Evolutionary conservation across 2,888 invertebrate species (phyloP).

Genomic region (Drosophila kanekoi): DNA sequence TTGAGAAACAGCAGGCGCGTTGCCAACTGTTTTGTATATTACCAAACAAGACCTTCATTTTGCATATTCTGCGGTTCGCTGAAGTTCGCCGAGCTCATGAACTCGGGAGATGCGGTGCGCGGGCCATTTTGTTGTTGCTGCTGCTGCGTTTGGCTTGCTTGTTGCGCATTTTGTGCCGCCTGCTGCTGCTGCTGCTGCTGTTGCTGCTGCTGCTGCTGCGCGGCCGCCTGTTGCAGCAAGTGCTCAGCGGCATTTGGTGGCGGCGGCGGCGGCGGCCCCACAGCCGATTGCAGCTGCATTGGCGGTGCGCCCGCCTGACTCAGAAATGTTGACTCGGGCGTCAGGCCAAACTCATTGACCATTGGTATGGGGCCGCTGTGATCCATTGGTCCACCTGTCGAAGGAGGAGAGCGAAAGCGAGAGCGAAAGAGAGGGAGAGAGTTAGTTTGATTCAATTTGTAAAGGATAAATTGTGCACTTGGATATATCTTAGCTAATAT

Average conservation of each 20-base stretch:
- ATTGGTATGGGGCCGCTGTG: constrained; percentile 89
- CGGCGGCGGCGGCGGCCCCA: constrained; percentile 85
- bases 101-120: constrained; percentile 91
- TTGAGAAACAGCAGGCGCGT: constrained; percentile 83
- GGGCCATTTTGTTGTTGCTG: constrained; percentile 86
- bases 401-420: constrained; percentile 1
- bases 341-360: constrained; percentile 92
- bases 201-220: constrained; percentile 66
- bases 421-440: constrained; percentile 3
- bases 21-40: constrained; percentile 86
- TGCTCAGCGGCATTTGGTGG: constrained; percentile 85
- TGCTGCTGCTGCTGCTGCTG: constrained; percentile 73
- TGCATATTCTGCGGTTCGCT: constrained; percentile 90
- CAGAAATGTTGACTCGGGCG: constrained; percentile 88
- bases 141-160: constrained; percentile 66
- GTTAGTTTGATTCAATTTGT: constrained; percentile 1
- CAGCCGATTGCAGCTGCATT: constrained; percentile 84
- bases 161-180: constrained; percentile 83
- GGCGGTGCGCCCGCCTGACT: constrained; percentile 86
- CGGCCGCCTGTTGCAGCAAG: constrained; percentile 76
- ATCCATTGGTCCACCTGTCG: constrained; percentile 90
- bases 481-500: too few species aligned
- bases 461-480: not conserved
- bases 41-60: constrained; percentile 91
- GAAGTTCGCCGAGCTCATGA: constrained; percentile 88